phyloP scores from a whole-genome alignment of 2,113 vertebrate species.

The Hippopotamus amphibius region DNA sequence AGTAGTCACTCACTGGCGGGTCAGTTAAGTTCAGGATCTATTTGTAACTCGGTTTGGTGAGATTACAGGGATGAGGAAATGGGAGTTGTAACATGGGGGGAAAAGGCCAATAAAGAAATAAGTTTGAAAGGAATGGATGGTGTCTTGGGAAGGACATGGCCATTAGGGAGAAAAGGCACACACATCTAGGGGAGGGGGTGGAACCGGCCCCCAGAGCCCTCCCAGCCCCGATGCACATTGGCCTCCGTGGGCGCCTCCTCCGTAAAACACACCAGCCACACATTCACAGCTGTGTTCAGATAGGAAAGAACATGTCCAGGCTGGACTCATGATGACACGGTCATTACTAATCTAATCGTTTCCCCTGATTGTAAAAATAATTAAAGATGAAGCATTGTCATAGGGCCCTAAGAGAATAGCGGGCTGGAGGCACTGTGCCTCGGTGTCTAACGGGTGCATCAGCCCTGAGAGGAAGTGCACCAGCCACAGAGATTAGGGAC shows the following conservation, averaged over 20 bases:
- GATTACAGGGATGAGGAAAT: not conserved
- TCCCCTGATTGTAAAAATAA: not conserved
- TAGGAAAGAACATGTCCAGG: not conserved
- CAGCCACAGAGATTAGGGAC: not conserved
- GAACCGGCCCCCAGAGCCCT: not conserved
- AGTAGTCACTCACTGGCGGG: not conserved
- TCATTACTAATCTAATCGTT: not conserved
- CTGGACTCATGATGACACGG: not conserved
- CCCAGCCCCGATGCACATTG: not conserved
- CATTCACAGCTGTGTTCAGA: not conserved
- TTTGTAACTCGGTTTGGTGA: not conserved
- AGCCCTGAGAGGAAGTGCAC: not conserved
- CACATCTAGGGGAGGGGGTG: not conserved
- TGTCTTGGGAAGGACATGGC: not conserved
- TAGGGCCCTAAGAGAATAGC: not conserved
- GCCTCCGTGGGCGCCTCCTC: not conserved
- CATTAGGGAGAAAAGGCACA: not conserved
- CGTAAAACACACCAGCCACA: not conserved
- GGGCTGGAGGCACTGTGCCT: not conserved
- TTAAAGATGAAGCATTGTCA: not conserved
- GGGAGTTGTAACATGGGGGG: not conserved
- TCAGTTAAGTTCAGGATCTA: not conserved
- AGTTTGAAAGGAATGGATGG: not conserved
- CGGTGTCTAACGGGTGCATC: not conserved
- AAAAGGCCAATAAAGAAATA: not conserved